Conservation (phyloP, 1,140 invertebrate genomes). For the Nasonia giraulti region DNA sequence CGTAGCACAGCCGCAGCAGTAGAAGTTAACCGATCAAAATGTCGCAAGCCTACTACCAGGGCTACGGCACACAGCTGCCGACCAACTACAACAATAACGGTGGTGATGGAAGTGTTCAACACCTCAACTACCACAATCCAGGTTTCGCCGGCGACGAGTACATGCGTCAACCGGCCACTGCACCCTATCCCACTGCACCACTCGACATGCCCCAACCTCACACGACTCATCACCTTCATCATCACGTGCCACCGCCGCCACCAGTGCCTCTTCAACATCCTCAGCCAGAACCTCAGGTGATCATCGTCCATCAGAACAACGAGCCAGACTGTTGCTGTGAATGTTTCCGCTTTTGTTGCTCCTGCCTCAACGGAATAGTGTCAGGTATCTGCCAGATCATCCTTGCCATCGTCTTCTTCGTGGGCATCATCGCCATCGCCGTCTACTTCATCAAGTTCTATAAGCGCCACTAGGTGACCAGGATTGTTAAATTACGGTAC, state of each 20-base stretch:
- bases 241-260: not conserved
- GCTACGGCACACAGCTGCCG: slow-evolving; percentile 8
- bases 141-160: not conserved
- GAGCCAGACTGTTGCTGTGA: not conserved
- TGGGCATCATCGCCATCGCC: not conserved
- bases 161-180: not conserved
- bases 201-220: not conserved
- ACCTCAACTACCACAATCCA: not conserved
- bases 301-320: not conserved
- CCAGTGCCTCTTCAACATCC: not conserved
- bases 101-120: not conserved
- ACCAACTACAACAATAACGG: not conserved
- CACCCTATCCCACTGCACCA: not conserved
- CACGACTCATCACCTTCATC: not conserved
- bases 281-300: not conserved
- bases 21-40: not conserved
- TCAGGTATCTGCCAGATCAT: not conserved
- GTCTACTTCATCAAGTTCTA: not conserved
- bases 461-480: not conserved
- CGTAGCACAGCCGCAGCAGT: not conserved
- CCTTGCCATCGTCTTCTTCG: not conserved
- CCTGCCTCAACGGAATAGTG: not conserved
- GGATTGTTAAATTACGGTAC: too few relatives aligned
- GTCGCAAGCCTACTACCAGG: not conserved
- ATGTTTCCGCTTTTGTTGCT: not conserved